phyloP scores from a whole-genome alignment of 2,888 invertebrate genomes.

The Antitype chi region DNA sequence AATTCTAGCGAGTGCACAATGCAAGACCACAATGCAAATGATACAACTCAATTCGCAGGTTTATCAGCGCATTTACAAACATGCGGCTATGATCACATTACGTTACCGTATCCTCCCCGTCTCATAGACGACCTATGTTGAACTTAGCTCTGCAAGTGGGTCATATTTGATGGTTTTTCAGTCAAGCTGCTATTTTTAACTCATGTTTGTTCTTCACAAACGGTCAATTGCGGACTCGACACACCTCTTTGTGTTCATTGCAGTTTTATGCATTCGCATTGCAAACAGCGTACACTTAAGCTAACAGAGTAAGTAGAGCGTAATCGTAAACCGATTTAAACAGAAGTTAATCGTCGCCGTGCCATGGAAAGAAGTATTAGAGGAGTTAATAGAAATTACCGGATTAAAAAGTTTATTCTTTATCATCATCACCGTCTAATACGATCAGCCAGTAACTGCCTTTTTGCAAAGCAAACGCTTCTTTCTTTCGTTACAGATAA shows the following conservation, averaged over 20 bases:
- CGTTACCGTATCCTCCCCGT: background rate
- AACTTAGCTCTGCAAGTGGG: constrained; percentile 49
- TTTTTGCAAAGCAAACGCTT: background rate
- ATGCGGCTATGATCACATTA: background rate
- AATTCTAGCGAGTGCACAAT: too few relatives aligned
- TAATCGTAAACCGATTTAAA: background rate
- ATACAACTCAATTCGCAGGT: too few relatives aligned
- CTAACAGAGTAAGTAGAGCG: background rate
- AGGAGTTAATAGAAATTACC: too few relatives aligned
- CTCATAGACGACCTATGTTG: constrained; percentile 32
- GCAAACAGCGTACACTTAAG: background rate
- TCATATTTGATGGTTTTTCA: constrained; percentile 58
- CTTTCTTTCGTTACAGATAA: background rate
- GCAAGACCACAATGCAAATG: too few relatives aligned
- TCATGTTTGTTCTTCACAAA: constrained; percentile 34
- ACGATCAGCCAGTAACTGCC: background rate
- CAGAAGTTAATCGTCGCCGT: background rate
- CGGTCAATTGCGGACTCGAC: constrained; percentile 34
- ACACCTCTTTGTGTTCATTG: constrained; percentile 31
- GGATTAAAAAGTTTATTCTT: too few relatives aligned
- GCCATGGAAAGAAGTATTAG: too few relatives aligned
- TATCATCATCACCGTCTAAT: too few relatives aligned
- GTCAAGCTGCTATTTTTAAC: constrained; percentile 54
- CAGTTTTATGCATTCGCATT: constrained; percentile 18
- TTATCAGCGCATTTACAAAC: background rate